Base-by-base conservation (phyloP, 2,797 vertebrate genomes). In the Syncerus caffer region DNA sequence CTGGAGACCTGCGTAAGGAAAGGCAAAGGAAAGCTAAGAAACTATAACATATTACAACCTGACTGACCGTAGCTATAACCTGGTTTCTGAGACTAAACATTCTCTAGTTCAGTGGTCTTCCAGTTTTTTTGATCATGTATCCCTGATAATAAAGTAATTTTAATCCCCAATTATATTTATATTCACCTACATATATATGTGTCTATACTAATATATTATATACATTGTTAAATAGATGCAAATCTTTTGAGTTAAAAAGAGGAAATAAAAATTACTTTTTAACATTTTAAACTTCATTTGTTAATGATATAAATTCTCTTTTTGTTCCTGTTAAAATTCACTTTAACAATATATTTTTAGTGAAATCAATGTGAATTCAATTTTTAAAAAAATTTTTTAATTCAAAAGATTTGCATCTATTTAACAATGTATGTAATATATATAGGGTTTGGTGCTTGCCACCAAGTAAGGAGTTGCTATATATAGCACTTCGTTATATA, bases 321-420 rank as follows among this genome's bases (percentile, higher is more conserved):
- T 94, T 67, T 93, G 34, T 60, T 92, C 23, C 93, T 83, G 71
- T 51, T 87, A 85, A 89, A 93, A 71, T 6, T 92, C 89, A 92
- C 45, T 83, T 84, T 42, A 88, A 87, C 7, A 79, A 82, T 88
- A 42, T 67, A 79, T 53, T 93, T 91, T 91, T 47, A 82, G 62
- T 34, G 38, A 82, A 96, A 91, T 47, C 13, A 53, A 93, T 58
- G 15, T 34, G 16, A 89, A 95, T 34, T 42, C 5, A 89, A 62
- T 62, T 62, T 62, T 62, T 3, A 7, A 31, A 50, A 92, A 25
- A 2, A 13, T 60, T 13, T 58, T 29, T 60, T 60, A 60, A 29
- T 60, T 60, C 58, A 29, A 60, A 60, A 60, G 58, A 29, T 60
- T 29, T 60, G 58, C 58, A 60, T 60, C 58, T 60, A 15, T 60